A percentile compares a stretch with the other conserved stretches of the same genome.
Conservation (phyloP, 2,797 vertebrate genomes). For the Simalia tracyae region DNA sequence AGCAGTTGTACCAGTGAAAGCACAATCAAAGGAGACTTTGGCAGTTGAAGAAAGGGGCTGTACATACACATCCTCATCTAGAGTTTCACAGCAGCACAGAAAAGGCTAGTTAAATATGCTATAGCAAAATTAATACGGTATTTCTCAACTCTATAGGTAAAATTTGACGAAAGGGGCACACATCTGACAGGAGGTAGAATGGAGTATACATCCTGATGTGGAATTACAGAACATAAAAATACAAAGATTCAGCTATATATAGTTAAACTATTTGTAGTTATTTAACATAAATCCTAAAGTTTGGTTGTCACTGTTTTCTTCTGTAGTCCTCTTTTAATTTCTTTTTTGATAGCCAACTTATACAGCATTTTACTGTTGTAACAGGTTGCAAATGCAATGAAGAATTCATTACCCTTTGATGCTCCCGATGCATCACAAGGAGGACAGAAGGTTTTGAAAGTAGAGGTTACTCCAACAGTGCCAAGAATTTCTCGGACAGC, state of each 20-base stretch:
- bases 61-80: not conserved
- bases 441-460: slow-evolving; percentile 93
- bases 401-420: slow-evolving; percentile 90
- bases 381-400: slow-evolving; percentile 97
- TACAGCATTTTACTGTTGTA: slow-evolving; percentile 46
- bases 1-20: not conserved
- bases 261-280: not conserved
- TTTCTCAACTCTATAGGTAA: not conserved
- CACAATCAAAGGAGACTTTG: not conserved
- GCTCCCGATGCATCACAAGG: slow-evolving; percentile 84
- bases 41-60: not conserved
- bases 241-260: not conserved
- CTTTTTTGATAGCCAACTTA: slow-evolving; percentile 6
- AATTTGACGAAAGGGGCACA: not conserved
- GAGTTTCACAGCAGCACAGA: not conserved
- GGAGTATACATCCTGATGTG: not conserved
- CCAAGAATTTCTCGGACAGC: slow-evolving; percentile 94
- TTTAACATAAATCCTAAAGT: not conserved
- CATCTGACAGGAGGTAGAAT: not conserved
- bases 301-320: not conserved
- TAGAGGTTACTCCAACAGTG: slow-evolving; percentile 94
- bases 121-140: not conserved
- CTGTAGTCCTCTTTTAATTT: not conserved
- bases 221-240: not conserved
- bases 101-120: not conserved